Conservation (phyloP, 2,888 invertebrate species). For the Melikaiella ostensackeni region DNA sequence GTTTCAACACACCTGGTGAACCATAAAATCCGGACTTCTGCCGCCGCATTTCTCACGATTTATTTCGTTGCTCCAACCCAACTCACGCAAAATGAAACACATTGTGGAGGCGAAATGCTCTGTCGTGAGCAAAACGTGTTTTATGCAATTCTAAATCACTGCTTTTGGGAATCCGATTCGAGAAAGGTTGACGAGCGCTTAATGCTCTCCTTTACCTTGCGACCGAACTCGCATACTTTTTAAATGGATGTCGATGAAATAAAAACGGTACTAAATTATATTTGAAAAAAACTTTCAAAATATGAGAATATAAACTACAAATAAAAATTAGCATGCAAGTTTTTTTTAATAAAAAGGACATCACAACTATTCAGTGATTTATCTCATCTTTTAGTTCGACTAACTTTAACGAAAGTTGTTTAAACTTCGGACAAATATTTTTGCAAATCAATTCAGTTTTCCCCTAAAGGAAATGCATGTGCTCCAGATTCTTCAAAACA, state of each 20-base stretch:
- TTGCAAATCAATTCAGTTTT: neutral
- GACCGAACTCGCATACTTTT: constrained; percentile 24
- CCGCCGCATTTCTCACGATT: constrained; percentile 61
- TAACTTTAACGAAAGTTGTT: no score
- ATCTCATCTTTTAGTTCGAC: no score
- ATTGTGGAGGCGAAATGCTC: neutral
- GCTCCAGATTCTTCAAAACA: neutral
- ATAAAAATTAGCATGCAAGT: neutral
- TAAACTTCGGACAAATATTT: no score
- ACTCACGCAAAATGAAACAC: constrained; percentile 20
- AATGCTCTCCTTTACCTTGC: constrained; percentile 55
- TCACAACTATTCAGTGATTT: no score
- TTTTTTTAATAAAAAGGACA: neutral
- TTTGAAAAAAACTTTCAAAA: neutral
- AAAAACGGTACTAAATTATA: neutral
- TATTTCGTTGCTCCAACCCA: constrained; percentile 57
- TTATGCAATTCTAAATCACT: constrained; percentile 66
- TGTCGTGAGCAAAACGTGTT: constrained; percentile 42
- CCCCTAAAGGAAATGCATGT: neutral
- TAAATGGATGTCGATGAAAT: constrained; percentile 28
- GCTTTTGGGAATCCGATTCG: constrained; percentile 54
- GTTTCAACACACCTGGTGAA: constrained; percentile 10
- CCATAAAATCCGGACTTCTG: constrained; percentile 54
- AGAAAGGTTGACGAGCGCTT: constrained; percentile 57
- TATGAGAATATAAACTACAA: neutral